A percentile compares a stretch with the other conserved stretches of the same genome.
Evolutionary conservation across 2,888 invertebrate genomes (phyloP).

Genomic region (Altica lythri): DNA sequence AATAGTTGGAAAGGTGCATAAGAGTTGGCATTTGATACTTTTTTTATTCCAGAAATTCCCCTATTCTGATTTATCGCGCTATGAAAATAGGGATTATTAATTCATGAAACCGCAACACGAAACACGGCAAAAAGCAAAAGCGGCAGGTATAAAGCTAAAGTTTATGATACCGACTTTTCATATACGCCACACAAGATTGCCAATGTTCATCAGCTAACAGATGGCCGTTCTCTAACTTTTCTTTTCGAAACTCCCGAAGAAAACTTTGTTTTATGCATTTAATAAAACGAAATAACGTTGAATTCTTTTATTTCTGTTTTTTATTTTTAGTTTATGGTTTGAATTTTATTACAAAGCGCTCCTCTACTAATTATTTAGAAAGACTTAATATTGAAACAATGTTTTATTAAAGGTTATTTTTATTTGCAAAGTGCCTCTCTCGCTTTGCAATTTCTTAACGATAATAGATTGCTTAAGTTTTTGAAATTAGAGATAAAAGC

Average conservation of each 20-base stretch:
- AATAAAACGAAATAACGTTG: background rate
- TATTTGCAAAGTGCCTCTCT: too few relatives aligned
- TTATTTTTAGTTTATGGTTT: too few relatives aligned
- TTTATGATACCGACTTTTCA: conserved; percentile 17
- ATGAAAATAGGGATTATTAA: conserved; percentile 51
- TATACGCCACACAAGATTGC: conserved; percentile 13
- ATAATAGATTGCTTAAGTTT: too few relatives aligned
- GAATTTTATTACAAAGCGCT: too few relatives aligned
- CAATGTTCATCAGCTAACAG: conserved; percentile 8
- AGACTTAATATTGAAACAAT: too few relatives aligned
- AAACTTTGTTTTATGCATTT: conserved; percentile 7
- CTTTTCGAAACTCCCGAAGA: background rate
- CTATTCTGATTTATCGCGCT: conserved; percentile 34
- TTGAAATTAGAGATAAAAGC: too few relatives aligned
- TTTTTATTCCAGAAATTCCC: conserved; percentile 18
- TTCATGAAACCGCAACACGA: conserved; percentile 48
- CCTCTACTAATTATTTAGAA: too few relatives aligned
- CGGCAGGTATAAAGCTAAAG: conserved; percentile 19
- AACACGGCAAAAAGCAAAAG: conserved; percentile 41
- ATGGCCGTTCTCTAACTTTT: background rate
- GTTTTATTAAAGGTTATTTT: too few relatives aligned
- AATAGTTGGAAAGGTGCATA: conserved; percentile 2
- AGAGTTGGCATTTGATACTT: too few relatives aligned
- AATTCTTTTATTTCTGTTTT: background rate
- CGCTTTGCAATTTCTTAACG: too few relatives aligned